Percentiles rank a stretch among this genome's conserved stretches.
Conservation (phyloP, 2,888 invertebrate species). For the Noctua comes region DNA sequence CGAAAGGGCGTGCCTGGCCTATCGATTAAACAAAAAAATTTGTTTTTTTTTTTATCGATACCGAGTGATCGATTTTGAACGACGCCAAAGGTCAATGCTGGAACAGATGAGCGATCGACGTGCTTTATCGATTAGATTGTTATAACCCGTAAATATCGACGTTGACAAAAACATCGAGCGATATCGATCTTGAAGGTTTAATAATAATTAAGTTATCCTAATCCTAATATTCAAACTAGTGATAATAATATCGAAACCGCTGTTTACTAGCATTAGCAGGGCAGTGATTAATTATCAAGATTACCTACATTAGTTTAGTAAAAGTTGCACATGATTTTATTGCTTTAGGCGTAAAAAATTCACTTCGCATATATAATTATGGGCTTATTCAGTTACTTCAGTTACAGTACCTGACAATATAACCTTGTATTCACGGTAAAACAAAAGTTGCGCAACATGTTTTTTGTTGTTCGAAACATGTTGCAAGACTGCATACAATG, state of each 20-base stretch:
- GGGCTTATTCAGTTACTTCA: not conserved
- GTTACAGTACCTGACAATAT: slow-evolving; percentile 14
- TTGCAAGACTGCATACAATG: not conserved
- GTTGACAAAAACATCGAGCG: not conserved
- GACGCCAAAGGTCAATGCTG: not conserved
- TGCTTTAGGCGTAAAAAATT: slow-evolving; percentile 30
- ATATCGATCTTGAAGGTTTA: not conserved
- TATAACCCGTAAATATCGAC: not conserved
- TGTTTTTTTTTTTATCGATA: too few species aligned
- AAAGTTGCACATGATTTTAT: slow-evolving; percentile 35
- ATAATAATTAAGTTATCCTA: slow-evolving; percentile 5
- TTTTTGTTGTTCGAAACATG: not conserved
- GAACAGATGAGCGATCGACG: not conserved
- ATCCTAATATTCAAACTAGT: slow-evolving; percentile 14
- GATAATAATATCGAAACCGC: slow-evolving; percentile 8
- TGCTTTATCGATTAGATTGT: not conserved
- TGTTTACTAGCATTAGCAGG: slow-evolving; percentile 1
- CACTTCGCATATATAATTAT: slow-evolving; percentile 12
- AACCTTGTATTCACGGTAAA: not conserved
- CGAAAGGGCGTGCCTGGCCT: too few species aligned
- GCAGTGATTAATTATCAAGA: not conserved
- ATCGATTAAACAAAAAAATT: too few species aligned
- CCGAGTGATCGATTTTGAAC: not conserved
- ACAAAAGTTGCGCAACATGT: not conserved
- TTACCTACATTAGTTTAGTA: not conserved